Evolutionary conservation across 2,797 vertebrate species (phyloP), one percentile per base, ranked within the genome.

Genomic region (Valencia hispanica): DNA sequence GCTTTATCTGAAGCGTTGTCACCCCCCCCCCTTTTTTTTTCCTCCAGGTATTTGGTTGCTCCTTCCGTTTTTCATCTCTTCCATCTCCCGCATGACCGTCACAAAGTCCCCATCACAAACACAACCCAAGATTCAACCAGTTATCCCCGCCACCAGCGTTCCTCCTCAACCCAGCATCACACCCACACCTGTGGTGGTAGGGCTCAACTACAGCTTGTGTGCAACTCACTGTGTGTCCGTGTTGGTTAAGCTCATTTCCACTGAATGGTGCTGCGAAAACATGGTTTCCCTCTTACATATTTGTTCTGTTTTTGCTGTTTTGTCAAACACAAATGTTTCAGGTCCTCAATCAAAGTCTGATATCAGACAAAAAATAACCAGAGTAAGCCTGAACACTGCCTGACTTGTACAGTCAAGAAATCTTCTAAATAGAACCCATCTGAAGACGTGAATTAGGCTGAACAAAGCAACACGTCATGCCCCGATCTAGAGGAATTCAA

Each of bases 11-110:
- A 74, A 10, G 14, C 53, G 3, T 20, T 43, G 2, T 73, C n/a
- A n/a, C 11, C 53, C 53, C 45, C 45, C 48, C 80, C 51, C 43
- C 88, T n/a, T 86, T 70, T 85, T 75, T 45, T 53, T 17, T 32
- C 18, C 72, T 82, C 63, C 86, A 93, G 93, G 88, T 83, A 2
- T 92, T 74, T 93, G 92, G 90, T 78, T 88, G 79, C 80, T 92
- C 72, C 69, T 80, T 17, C 91, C 84, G 70, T 61, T 87, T 61
- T 73, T 91, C 78, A 48, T 74, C 59, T 84, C 78, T 34, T 41
- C 84, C 80, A 18, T 80, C 68, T 80, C 88, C 68, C 68, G 14
- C 77, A 66, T 63, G 82, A 73, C 45, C 25, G 12, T 70, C 73
- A 51, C 80, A 75, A 86, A 86, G 82, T 75, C 73, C 68, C 73